Evolutionary conservation across 1,140 invertebrate genomes (phyloP), one percentile per base, ranked within the genome.

Genomic region (Rhagoletis zephyria): DNA sequence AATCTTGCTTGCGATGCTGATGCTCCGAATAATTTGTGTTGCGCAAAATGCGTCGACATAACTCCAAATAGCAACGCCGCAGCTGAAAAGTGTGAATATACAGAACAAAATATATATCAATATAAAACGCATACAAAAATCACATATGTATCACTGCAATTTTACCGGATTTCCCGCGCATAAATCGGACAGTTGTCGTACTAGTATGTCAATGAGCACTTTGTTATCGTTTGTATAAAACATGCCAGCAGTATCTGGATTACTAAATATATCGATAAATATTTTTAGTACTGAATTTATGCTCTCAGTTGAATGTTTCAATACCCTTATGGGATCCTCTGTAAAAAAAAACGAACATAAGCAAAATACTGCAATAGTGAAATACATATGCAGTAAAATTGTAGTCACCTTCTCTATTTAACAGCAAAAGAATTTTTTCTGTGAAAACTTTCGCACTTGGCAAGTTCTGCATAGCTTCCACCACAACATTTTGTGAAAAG

Each of bases 141-240:
- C 30, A 30, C 30, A 30, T 30, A 30, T 30, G 30, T 30, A 30
- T 0, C 30, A 30, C 1, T 30, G 30, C 30, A 30, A 77, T 90
- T 91, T 93, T 94, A 98, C 97, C 94, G 95, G 94, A 93, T 98
- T 97, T 64, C 97, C 97, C n/a, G 97, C 95, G 74, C 96, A 96
- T 87, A 98, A 94, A 93, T 99, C 97, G 7, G 96, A 96, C 5
- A 99, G 94, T 92, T 98, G 97, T 51, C 97, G 94, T 40, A 98
- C 95, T 74, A 98, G 95, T 90, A 99, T 98, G 91, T 98, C 98
- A 89, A 98, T 96, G 48, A 98, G 94, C 61, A 98, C 97, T 93
- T 97, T 97, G 3, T 97, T 96, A 92, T 99, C 97, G 92, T 98
- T 99, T 0, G 97, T 98, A 91, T 98, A 99, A 92, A 98, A 97